phyloP scores from a whole-genome alignment of 2,797 vertebrate genomes.

The Argya squamiceps region DNA sequence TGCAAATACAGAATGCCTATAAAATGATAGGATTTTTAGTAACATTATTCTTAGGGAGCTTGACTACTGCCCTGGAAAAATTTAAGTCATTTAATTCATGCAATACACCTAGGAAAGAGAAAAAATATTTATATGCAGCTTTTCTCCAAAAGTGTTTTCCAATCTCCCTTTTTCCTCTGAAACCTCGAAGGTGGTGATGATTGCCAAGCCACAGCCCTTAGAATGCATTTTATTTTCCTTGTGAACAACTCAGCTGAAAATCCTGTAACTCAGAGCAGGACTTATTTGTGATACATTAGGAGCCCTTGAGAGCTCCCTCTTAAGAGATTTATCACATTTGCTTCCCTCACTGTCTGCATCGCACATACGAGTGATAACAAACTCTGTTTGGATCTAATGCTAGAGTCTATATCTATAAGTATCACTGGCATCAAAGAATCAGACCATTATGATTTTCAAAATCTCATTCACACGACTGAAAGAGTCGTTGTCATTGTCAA shows the following conservation, averaged over 20 bases:
- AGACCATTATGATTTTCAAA: neutral
- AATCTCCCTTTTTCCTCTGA: neutral
- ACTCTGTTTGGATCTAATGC: neutral
- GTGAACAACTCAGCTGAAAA: neutral
- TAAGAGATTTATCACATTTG: neutral
- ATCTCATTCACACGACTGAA: neutral
- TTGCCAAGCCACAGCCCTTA: neutral
- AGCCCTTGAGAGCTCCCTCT: neutral
- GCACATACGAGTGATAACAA: fast-evolving
- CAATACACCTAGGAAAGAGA: neutral
- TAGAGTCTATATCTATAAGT: neutral
- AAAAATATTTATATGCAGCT: neutral
- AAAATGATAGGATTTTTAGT: neutral
- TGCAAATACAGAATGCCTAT: neutral
- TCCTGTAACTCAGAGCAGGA: neutral
- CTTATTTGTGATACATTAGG: neutral
- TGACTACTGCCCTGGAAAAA: neutral
- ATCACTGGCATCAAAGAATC: neutral
- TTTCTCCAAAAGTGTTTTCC: neutral
- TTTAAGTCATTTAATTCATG: neutral
- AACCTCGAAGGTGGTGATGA: neutral
- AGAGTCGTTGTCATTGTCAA: too few species aligned
- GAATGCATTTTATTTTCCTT: neutral
- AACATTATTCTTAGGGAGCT: neutral
- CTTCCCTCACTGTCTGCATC: neutral